A percentile compares a stretch with the other conserved stretches of the same genome.
Evolutionary conservation across 2,888 invertebrate species (phyloP).

Genomic region (Nysson spinosus): DNA sequence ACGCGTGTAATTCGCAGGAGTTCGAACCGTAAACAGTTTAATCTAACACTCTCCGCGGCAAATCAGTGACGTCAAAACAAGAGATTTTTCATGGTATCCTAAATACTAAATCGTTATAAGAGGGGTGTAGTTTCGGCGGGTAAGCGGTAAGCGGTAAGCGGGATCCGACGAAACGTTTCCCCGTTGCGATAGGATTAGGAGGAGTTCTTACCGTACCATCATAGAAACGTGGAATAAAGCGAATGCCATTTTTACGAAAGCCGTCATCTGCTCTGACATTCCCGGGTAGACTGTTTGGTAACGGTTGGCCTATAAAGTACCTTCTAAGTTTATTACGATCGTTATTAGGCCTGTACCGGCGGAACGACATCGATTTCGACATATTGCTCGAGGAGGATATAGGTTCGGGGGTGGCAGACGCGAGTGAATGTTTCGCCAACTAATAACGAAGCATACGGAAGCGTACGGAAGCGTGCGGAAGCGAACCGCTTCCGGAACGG

Average conservation of each 20-base stretch:
- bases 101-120: constrained; percentile 6
- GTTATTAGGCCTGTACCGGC: constrained; percentile 54
- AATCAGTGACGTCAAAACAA: constrained; percentile 75
- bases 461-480: too few relatives aligned
- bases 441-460: too few relatives aligned
- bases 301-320: constrained; percentile 52
- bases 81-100: constrained; percentile 69
- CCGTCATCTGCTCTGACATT: constrained; percentile 59
- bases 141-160: neutral
- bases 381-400: constrained; percentile 45
- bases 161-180: neutral
- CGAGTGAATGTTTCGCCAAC: too few relatives aligned
- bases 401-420: constrained; percentile 12
- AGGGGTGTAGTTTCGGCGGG: too few relatives aligned
- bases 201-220: neutral
- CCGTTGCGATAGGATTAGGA: neutral
- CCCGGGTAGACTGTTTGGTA: constrained; percentile 38
- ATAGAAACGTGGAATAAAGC: constrained; percentile 16
- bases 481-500: too few relatives aligned
- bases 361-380: constrained; percentile 51
- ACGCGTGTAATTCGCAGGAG: constrained; percentile 72
- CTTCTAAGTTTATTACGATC: constrained; percentile 60
- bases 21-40: constrained; percentile 76
- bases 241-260: constrained; percentile 53
- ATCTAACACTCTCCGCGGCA: constrained; percentile 64